Evolutionary conservation across 2,113 vertebrate genomes (phyloP), one percentile per base, ranked within the genome.

Genomic region (Trogon surrucura): DNA sequence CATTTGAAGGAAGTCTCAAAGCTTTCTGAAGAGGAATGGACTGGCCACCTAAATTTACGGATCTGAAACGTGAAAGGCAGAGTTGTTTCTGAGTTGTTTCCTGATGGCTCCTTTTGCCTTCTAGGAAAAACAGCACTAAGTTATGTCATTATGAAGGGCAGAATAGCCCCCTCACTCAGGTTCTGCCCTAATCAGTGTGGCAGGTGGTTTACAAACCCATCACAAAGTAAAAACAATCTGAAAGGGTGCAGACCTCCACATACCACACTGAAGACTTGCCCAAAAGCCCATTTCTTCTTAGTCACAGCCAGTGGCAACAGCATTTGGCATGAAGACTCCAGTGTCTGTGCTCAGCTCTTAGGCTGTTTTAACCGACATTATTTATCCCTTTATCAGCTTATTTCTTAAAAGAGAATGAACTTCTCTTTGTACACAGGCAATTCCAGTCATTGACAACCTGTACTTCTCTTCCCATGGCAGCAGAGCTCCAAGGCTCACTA

Each of bases 301-400:
- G 70, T 70, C 69, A 60, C 45, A 75, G 34, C 34, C 70, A 50
- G 32, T 58, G 62, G 32, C 45, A 71, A 61, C 29, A 61, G 8
- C 30, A 48, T 79, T 85, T 79, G 58, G 16, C 70, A 27, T 16
- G 23, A 86, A 56, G 29, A 29, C 22, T 50, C 20, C 30, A 3
- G 26, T 18, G 41, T 21, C 60, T 78, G 51, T 87, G 19, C 70
- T 74, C 32, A 75, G 57, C 67, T 84, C 41, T 71, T 6, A 23
- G 32, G 21, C 34, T 81, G 34, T 53, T 87, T 32, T 48, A 21
- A 32, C 22, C 0, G 2, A 66, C 16, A 65, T 60, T 0, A 50
- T 91, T 60, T 72, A 78, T 57, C 16, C 34, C 50, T 91, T 95
- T 67, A 87, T 69, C 71, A 85, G 45, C n/a, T 65, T 9, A 36